A percentile compares a stretch with the other conserved stretches of the same genome.
Evolutionary conservation across 30 jellyfish, hydroid and myxozoan species (phyloP).

Genomic region (Nemopilema nomurai): DNA sequence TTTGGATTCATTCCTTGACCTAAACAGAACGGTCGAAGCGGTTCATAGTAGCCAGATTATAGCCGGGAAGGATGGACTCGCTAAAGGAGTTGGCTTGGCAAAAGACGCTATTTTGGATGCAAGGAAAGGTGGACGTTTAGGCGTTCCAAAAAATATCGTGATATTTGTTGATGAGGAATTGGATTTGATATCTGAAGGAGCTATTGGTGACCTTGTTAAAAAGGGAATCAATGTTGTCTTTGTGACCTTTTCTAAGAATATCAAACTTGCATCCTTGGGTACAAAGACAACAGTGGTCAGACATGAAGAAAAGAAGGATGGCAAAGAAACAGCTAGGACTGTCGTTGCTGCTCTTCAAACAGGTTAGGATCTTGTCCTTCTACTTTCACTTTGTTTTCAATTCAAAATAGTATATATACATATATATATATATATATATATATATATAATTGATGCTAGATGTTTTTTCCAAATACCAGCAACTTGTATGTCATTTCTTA

Average conservation of each 20-base stretch:
- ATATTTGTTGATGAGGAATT: conserved; percentile 42
- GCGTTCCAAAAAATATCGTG: conserved; percentile 57
- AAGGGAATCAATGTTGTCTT: conserved; percentile 43
- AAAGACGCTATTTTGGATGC: conserved; percentile 21
- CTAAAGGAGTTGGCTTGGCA: conserved; percentile 36
- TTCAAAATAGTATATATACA: no score
- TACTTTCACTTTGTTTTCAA: not conserved
- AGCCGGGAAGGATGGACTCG: conserved; percentile 21
- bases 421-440: no score
- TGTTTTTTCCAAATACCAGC: no score
- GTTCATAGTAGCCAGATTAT: not conserved
- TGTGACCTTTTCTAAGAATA: conserved; percentile 4
- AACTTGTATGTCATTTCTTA: no score
- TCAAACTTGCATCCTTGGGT: not conserved
- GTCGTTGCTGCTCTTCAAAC: not conserved
- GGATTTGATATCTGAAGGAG: not conserved
- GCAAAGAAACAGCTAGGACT: not conserved
- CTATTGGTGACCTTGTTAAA: not conserved
- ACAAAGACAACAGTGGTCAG: not conserved
- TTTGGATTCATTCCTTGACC: not conserved
- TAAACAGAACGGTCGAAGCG: not conserved
- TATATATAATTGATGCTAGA: no score
- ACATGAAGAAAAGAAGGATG: not conserved
- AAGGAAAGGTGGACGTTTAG: conserved; percentile 49
- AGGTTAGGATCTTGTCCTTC: not conserved